A percentile compares a stretch with the other conserved stretches of the same genome.
Conservation (phyloP, 1,140 invertebrate species). For the Muscidifurax raptorellus region DNA sequence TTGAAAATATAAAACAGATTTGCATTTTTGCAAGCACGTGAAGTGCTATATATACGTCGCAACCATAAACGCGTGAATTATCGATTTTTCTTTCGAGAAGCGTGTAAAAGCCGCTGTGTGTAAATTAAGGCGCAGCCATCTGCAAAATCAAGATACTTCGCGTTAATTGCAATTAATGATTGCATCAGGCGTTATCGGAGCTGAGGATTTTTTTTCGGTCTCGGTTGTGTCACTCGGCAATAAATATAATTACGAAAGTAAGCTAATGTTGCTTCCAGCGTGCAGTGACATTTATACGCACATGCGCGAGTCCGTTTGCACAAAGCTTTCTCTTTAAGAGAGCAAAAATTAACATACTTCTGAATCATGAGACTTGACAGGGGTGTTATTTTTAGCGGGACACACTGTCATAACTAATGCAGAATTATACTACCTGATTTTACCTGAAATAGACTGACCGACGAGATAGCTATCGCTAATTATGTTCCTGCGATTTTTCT, state of each 20-base stretch:
- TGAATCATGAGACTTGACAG: slow-evolving; percentile 28
- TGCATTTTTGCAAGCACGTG: neutral
- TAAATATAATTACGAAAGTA: neutral
- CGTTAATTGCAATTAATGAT: neutral
- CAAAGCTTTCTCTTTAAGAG: slow-evolving; percentile 11
- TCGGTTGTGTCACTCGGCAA: neutral
- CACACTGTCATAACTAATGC: slow-evolving; percentile 28
- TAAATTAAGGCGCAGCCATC: neutral
- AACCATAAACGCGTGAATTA: neutral
- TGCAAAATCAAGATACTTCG: neutral
- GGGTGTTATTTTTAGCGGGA: slow-evolving; percentile 32
- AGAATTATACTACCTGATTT: slow-evolving; percentile 16
- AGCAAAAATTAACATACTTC: slow-evolving; percentile 3
- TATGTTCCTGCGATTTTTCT: slow-evolving; percentile 38
- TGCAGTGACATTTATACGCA: neutral
- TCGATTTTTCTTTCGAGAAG: neutral
- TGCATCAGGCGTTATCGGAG: neutral
- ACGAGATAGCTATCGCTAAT: slow-evolving; percentile 42
- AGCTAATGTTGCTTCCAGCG: no score
- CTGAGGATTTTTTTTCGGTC: neutral
- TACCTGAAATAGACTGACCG: slow-evolving; percentile 34
- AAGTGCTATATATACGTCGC: no score
- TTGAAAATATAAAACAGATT: neutral
- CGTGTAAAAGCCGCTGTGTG: neutral
- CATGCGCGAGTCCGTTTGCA: neutral